Evolutionary conservation across 2,888 invertebrate species (phyloP).

Genomic region (Aromia moschata): DNA sequence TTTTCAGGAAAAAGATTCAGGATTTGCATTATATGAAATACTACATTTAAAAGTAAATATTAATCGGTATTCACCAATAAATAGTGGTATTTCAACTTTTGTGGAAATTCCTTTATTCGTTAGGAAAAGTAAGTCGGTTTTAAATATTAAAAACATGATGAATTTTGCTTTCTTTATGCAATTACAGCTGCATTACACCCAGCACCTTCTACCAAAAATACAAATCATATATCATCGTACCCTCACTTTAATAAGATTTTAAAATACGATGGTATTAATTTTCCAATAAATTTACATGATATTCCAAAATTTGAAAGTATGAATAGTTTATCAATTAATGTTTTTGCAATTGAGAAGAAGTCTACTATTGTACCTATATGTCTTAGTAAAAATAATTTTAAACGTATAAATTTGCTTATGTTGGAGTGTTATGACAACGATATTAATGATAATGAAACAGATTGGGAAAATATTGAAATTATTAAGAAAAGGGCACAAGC

Average conservation of each 20-base stretch:
- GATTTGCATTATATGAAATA: slow-evolving; percentile 12
- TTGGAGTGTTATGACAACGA: not conserved
- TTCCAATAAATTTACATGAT: not conserved
- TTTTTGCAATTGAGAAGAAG: not conserved
- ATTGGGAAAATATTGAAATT: too few relatives aligned
- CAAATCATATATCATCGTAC: not conserved
- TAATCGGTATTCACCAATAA: slow-evolving; percentile 14
- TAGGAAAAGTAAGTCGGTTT: not conserved
- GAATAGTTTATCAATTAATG: slow-evolving; percentile 1
- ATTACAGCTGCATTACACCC: not conserved
- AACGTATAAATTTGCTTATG: not conserved
- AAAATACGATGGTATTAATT: slow-evolving; percentile 1
- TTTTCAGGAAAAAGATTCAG: slow-evolving; percentile 13
- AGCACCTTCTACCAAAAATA: not conserved
- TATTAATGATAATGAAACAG: not conserved
- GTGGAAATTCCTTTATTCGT: not conserved
- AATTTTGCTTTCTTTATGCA: too few relatives aligned
- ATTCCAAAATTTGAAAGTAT: not conserved
- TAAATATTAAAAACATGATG: slow-evolving; percentile 7
- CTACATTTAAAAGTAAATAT: too few relatives aligned
- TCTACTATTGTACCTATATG: not conserved
- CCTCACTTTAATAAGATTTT: not conserved
- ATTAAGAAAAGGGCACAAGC: not conserved
- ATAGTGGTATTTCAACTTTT: slow-evolving; percentile 3
- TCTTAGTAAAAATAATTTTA: not conserved